Evolutionary conservation across 2,797 vertebrate species (phyloP), one percentile per base, ranked within the genome.

Genomic region (Pangasius sanitwongsei): DNA sequence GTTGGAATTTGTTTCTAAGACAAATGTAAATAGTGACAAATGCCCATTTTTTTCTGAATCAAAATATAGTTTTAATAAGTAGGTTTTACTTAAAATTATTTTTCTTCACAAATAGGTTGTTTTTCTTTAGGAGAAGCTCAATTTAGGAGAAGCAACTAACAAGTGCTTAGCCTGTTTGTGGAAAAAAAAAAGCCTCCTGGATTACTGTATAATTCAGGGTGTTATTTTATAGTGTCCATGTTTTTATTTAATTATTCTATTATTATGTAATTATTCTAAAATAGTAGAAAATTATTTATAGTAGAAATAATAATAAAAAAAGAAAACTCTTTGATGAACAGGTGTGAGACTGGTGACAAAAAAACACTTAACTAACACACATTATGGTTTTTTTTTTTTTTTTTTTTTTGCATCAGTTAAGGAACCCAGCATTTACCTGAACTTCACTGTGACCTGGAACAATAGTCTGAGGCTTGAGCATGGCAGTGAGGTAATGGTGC

Each of bases 401-500:
- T 63, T 57, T 78, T 5, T 88, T 55, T 87, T 18, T 67, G 9
- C 53, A 25, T 7, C 15, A 87, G 78, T 13, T 8, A 0, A 0
- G 25, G 13, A 74, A 11, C 2, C 12, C 11, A 11, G 6, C 18
- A 3, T 28, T 12, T 59, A 15, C 37, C 57, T 87, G 67, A 78
- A n/a, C 48, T 91, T 93, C 83, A 3, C 0, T 0, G 25, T 31
- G 59, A 23, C 55, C 78, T 93, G 91, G 92, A 86, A 87, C n/a
- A 77, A 90, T 5, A 41, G 1, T 18, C 48, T 93, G 74, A 20
- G 59, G 8, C 91, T 93, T 57, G 4, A 74, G 2, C 18, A 86
- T 18, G 28, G 50, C 4, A 92, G 63, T 44, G 78, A 31, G 16
- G 25, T 93, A 31, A 83, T 12, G 3, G 89, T 92, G 59, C 2